A percentile compares a stretch with the other conserved stretches of the same genome.
phyloP scores from a whole-genome alignment of 2,797 vertebrate genomes.

The Ctenopoma kingsleyae region DNA sequence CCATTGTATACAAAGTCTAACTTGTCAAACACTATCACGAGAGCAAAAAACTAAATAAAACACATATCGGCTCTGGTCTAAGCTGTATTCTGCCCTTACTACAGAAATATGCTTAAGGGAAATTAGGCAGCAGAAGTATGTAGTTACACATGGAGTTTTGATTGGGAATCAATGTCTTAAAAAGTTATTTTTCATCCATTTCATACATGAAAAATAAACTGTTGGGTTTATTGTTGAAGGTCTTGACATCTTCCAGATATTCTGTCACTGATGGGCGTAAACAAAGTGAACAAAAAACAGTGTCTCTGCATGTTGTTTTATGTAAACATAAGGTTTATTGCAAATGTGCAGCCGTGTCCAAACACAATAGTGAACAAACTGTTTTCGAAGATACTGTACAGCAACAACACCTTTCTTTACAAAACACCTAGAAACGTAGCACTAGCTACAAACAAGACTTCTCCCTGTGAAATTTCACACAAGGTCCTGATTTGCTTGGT shows the following conservation, averaged over 20 bases:
- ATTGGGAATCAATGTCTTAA: too few species aligned
- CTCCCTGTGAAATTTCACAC: conserved; percentile 83
- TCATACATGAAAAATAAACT: neutral
- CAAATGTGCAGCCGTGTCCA: conserved; percentile 89
- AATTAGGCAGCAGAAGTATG: neutral
- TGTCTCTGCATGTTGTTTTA: conserved; percentile 34
- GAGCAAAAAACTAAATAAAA: neutral
- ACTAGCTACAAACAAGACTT: conserved; percentile 67
- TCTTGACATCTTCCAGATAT: neutral
- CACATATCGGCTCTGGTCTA: neutral
- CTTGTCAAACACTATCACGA: neutral
- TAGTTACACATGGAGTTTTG: too few species aligned
- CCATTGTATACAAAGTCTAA: conserved; percentile 5
- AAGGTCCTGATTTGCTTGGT: conserved; percentile 79
- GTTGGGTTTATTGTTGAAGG: neutral
- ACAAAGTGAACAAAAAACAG: conserved; percentile 47
- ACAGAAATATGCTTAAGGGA: neutral
- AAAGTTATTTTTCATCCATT: neutral
- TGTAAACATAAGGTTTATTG: conserved; percentile 91
- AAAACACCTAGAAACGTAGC: conserved; percentile 68
- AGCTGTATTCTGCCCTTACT: neutral
- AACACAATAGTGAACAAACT: conserved; percentile 77
- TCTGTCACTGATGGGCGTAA: too few species aligned
- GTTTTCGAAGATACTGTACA: conserved; percentile 81
- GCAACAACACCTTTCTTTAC: conserved; percentile 85